Evolutionary conservation across 2,888 invertebrate genomes (phyloP), one percentile per base, ranked within the genome.

Genomic region (Thecocarcelia acutangulata): DNA sequence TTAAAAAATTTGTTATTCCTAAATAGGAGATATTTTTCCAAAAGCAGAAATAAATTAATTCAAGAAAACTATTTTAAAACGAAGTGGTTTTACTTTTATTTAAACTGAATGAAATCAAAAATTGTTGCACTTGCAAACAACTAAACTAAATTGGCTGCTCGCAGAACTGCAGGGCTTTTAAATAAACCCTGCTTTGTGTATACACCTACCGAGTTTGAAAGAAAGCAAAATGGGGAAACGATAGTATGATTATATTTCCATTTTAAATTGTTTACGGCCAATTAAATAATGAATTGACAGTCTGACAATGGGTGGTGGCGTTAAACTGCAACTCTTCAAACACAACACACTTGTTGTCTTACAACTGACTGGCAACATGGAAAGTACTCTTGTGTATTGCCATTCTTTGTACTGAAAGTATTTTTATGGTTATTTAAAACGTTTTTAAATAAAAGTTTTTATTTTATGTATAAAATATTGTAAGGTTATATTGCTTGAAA

Each of bases 251-350:
- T 90, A 90, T 89, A 87, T 90, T 90, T 90, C 87, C 90, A 90
- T 90, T 90, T 90, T 88, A 87, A 90, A 89, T 89, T 90, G 88
- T 89, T 90, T 88, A 90, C 88, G 89, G 88, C 88, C 90, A 90
- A 90, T 90, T 90, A 90, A 87, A 86, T 88, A 87, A 86, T 80
- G 64, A 87, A 87, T 88, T 87, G 87, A 87, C 85, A 87, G 70
- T 54, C 69, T 70, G 78, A 70, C 59, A 74, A 78, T 74, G 68
- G 82, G 74, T 82, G 82, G 72, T 63, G 58, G 33, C 69, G 44
- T 56, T 52, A 17, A 50, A 72, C 48, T 52, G 61, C 44, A 50
- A 66, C 42, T 54, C 69, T 74, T 66, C 48, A 50, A 40, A 54
- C 42, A 56, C 24, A 40, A 54, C 42, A 56, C 24, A 37, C 15